Evolutionary conservation across 1,140 invertebrate genomes (phyloP).

Genomic region (Zeugodacus cucurbitae): DNA sequence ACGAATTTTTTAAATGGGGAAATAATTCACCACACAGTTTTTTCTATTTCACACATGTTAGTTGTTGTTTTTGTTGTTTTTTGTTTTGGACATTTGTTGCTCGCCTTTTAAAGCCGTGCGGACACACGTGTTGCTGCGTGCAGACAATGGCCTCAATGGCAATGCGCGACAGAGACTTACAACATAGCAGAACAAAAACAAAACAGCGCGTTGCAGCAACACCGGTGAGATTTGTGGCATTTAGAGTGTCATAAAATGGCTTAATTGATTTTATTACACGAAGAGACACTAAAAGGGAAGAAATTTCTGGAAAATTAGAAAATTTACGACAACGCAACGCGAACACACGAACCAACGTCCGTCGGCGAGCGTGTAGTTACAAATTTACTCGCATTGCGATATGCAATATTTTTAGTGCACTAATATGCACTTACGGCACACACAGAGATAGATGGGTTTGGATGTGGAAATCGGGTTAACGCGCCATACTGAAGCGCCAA

Average conservation of each 20-base stretch:
- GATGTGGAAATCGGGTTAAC: background rate
- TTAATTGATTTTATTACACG: constrained; percentile 38
- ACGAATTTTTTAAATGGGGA: constrained; percentile 28
- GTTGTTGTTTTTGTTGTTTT: background rate
- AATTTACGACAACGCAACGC: constrained; percentile 32
- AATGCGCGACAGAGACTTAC: background rate
- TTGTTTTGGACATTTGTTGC: background rate
- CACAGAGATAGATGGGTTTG: background rate
- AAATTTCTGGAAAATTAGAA: constrained; percentile 39
- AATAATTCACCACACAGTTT: constrained; percentile 32
- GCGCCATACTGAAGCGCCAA: background rate
- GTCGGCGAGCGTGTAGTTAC: background rate
- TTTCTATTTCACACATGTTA: constrained; percentile 38
- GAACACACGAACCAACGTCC: background rate
- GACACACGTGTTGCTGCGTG: constrained; percentile 6
- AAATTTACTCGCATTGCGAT: background rate
- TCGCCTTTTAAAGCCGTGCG: background rate
- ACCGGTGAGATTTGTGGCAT: constrained; percentile 18
- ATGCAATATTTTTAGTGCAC: background rate
- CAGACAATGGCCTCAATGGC: background rate
- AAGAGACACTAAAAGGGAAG: constrained; percentile 16
- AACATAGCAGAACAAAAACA: background rate
- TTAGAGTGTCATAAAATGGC: constrained; percentile 38
- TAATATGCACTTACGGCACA: background rate
- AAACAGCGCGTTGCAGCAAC: background rate